phyloP scores from a whole-genome alignment of 2,888 invertebrate genomes.

The Drosophila villosipedis region DNA sequence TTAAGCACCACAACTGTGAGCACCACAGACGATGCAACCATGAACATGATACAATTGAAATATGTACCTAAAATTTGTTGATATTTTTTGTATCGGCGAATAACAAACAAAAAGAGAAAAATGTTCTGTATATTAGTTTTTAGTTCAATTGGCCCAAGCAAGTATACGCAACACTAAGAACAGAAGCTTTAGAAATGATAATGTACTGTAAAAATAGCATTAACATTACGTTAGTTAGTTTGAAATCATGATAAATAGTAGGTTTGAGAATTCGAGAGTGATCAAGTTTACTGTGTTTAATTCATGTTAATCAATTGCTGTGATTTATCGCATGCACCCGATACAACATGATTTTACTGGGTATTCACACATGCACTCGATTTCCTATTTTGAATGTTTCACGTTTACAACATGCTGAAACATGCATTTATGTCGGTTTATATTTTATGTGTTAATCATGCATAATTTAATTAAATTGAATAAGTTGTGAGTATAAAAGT shows the following conservation, averaged over 20 bases:
- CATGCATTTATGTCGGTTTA: constrained; percentile 38
- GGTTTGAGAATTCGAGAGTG: constrained; percentile 48
- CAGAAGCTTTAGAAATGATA: constrained; percentile 68
- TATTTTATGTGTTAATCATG: constrained; percentile 23
- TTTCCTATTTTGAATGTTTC: constrained; percentile 4
- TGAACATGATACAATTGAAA: constrained; percentile 99
- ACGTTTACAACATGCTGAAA: constrained; percentile 37
- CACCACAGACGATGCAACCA: constrained; percentile 99
- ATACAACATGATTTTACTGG: constrained; percentile 36
- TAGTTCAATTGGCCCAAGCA: constrained; percentile 14
- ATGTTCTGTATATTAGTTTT: constrained; percentile 53
- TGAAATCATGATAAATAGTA: constrained; percentile 43
- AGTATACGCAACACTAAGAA: constrained; percentile 70
- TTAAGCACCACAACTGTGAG: constrained; percentile 98
- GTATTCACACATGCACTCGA: constrained; percentile 29
- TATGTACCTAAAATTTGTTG: constrained; percentile 92
- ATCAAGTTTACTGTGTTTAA: constrained; percentile 59
- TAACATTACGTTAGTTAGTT: constrained; percentile 66
- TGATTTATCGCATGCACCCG: constrained; percentile 39
- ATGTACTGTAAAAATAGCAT: constrained; percentile 61
- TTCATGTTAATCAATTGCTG: constrained; percentile 48
- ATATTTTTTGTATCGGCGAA: constrained; percentile 14
- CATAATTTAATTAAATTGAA: not conserved
- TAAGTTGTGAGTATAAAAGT: not conserved
- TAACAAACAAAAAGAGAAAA: constrained; percentile 48